Base-by-base conservation (phyloP, 2,888 invertebrate genomes). In the Epistrophe eligans region DNA sequence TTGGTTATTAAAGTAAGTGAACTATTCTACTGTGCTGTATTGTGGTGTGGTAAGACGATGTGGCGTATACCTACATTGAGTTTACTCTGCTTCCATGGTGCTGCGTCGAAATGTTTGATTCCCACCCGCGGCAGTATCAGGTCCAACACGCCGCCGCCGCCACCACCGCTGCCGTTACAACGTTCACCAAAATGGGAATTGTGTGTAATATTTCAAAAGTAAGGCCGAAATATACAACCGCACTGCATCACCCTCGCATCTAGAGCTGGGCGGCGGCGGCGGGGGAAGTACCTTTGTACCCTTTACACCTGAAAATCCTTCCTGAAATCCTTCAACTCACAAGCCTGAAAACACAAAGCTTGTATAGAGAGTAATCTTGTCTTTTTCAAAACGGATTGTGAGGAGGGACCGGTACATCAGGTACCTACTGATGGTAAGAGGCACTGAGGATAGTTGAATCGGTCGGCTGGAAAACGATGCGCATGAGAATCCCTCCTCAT, bases 1-100 rank as follows among this genome's bases (percentile, higher is more conserved):
- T 28, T 64, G 43, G 62, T 64, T 73, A 85, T 81, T 85, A 77
- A 77, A 73, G 77, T 77, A 77, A 85, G 77, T 85, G 81, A 73
- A 85, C 79, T 79, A 77, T 50, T 32, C 19, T 58, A 66, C 45
- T 48, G 64, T 67, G 38, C 40, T 32, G 52, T 38, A 17, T 9
- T 9, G 35, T 50, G 66, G 48, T 50, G 35, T 48, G 66, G 66
- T 32, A 45, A 45, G 48, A 32, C 45, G 48, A 28, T 45, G 32
- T 45, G 43, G 45, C 17, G n/a, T 60, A 13, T 62, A 43, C 15
- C 8, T n/a, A n/a, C n/a, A n/a, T n/a, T n/a, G n/a, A n/a, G n/a
- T n/a, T n/a, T n/a, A n/a, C 10, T 10, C 24, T 40, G 17, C 15
- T 38, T 50, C 50, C 8, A 67, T 67, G 48, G 24, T 52, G 40